A percentile compares a stretch with the other conserved stretches of the same genome.
Evolutionary conservation across 2,797 vertebrate genomes (phyloP).

Genomic region (Benthosema pterotum): DNA sequence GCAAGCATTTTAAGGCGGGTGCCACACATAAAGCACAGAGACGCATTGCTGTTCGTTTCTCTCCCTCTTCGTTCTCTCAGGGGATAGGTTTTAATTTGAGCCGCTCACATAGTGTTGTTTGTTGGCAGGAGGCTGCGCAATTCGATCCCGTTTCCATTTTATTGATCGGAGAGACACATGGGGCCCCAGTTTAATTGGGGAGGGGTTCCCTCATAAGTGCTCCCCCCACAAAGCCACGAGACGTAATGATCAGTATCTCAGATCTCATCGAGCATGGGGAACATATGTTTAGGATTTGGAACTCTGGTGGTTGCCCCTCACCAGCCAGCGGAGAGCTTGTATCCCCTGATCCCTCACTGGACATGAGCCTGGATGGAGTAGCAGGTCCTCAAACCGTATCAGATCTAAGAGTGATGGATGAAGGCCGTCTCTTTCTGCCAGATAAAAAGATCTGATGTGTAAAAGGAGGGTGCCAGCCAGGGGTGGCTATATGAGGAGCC

Average conservation of each 20-base stretch:
- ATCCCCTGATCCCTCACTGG: constrained; percentile 37
- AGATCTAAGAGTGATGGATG: constrained; percentile 60
- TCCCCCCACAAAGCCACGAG: constrained; percentile 59
- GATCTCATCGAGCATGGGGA: constrained; percentile 65
- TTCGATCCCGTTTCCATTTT: constrained; percentile 59
- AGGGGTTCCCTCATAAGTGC: constrained; percentile 63
- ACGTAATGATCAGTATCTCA: constrained; percentile 76
- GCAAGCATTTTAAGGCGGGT: constrained; percentile 41
- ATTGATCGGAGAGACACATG: constrained; percentile 66
- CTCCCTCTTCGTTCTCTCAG: constrained; percentile 3
- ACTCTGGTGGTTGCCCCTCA: constrained; percentile 43
- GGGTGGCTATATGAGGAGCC: too few relatives aligned
- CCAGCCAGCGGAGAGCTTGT: constrained; percentile 64
- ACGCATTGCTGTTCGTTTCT: constrained; percentile 19
- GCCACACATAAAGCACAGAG: constrained; percentile 23
- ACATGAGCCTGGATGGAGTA: constrained; percentile 33
- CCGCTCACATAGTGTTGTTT: constrained; percentile 56
- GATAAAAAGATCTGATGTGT: constrained; percentile 57
- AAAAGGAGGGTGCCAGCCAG: constrained; percentile 36
- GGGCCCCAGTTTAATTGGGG: constrained; percentile 69
- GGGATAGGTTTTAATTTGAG: constrained; percentile 50
- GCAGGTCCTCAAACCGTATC: constrained; percentile 57
- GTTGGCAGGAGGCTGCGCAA: constrained; percentile 44
- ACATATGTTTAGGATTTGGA: constrained; percentile 81
- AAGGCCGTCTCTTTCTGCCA: constrained; percentile 33